phyloP scores from a whole-genome alignment of 2,797 vertebrate genomes.

The Myotis findleyi region DNA sequence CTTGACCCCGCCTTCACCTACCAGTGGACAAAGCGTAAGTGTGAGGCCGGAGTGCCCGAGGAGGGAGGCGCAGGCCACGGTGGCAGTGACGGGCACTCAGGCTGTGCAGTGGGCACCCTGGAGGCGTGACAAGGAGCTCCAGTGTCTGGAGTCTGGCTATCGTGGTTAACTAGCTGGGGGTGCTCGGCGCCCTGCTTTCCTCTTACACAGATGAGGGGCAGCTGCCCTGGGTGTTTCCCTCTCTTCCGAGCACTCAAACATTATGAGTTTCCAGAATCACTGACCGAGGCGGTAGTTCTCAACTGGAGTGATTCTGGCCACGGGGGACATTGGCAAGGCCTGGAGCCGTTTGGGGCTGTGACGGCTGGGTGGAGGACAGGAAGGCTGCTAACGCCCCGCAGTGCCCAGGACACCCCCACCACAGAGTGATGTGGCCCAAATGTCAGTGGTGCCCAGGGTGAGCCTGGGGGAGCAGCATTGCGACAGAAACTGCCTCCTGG shows the following conservation, averaged over 20 bases:
- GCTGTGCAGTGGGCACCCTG: accelerated
- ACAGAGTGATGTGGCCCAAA: not conserved
- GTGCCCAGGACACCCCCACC: not conserved
- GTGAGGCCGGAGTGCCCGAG: accelerated
- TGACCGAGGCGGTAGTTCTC: not conserved
- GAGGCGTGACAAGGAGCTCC: not conserved
- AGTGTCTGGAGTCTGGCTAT: not conserved
- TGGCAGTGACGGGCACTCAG: accelerated
- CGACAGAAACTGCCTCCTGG: not conserved
- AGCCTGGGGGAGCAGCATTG: not conserved
- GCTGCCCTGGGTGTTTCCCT: not conserved
- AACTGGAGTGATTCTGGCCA: not conserved
- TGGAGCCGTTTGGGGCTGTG: not conserved
- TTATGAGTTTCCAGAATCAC: not conserved
- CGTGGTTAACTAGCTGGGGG: not conserved
- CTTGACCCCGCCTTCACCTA: conserved; percentile 73
- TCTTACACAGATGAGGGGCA: not conserved
- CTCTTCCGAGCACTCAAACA: not conserved
- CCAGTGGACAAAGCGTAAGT: conserved; percentile 87
- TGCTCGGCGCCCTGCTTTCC: not conserved
- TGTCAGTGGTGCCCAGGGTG: too few species aligned
- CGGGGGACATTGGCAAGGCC: not conserved
- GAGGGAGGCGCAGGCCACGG: not conserved
- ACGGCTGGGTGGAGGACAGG: not conserved
- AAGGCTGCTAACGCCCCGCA: accelerated